Evolutionary conservation across 2,797 vertebrate species (phyloP).

Genomic region (Sylvilagus floridanus): DNA sequence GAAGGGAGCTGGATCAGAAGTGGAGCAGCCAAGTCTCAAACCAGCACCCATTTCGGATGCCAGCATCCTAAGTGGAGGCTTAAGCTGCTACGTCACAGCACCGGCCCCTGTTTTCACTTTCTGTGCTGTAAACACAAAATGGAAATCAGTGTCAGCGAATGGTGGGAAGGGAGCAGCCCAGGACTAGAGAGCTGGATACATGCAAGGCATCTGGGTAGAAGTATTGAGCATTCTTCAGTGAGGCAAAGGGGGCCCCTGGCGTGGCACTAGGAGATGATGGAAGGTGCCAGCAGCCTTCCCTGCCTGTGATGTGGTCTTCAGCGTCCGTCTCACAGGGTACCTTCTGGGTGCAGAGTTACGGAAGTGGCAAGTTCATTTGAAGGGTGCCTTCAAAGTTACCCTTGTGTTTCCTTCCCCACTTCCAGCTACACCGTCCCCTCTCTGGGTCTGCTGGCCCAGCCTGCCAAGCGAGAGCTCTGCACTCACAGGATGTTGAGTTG

Average conservation of each 20-base stretch:
- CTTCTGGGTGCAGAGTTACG: not conserved
- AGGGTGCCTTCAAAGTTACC: not conserved
- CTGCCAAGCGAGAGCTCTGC: not conserved
- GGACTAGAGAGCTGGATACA: not conserved
- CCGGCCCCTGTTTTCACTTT: too few relatives aligned
- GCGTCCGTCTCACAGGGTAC: not conserved
- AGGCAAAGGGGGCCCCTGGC: not conserved
- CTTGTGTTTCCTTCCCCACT: fast-evolving
- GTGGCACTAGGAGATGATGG: not conserved
- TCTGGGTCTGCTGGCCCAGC: not conserved
- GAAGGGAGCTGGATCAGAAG: too few relatives aligned
- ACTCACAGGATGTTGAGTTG: not conserved
- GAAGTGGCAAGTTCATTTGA: not conserved
- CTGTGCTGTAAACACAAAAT: not conserved
- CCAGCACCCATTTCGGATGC: too few relatives aligned
- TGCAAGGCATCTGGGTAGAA: not conserved
- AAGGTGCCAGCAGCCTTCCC: too few relatives aligned
- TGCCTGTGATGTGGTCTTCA: too few relatives aligned
- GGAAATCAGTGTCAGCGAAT: not conserved
- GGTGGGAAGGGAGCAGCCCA: not conserved
- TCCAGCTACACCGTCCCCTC: fast-evolving
- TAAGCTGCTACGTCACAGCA: too few relatives aligned
- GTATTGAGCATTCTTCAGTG: fast-evolving
- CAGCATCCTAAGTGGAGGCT: too few relatives aligned
- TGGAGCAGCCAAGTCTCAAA: too few relatives aligned